Conservation (phyloP, 2,888 invertebrate species). For the Erebia epiphron region DNA sequence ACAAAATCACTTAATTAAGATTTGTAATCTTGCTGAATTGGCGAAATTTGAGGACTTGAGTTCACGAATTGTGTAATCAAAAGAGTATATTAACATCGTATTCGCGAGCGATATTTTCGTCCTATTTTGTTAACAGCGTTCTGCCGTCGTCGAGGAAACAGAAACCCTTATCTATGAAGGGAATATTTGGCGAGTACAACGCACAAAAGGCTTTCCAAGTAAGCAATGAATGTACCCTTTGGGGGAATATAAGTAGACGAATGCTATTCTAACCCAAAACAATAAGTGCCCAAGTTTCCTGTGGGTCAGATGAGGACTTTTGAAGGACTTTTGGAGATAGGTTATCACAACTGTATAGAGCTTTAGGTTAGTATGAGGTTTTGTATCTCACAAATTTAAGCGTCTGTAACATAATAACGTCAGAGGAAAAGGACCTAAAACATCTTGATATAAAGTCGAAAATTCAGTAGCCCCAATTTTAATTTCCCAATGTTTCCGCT, state of each 20-base stretch:
- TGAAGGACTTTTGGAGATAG: conserved; percentile 28
- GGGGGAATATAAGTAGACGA: conserved; percentile 33
- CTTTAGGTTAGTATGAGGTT: no score
- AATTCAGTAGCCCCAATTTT: no score
- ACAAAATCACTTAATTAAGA: not conserved
- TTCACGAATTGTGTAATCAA: conserved; percentile 6
- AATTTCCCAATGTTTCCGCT: no score
- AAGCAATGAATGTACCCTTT: conserved; percentile 37
- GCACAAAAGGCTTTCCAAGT: conserved; percentile 37
- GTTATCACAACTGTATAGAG: conserved; percentile 17
- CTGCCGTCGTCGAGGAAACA: conserved; percentile 30
- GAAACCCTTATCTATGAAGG: conserved; percentile 30
- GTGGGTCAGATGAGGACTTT: conserved; percentile 33
- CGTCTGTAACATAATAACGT: no score
- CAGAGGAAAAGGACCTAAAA: no score
- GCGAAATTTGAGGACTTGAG: not conserved
- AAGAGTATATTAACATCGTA: conserved; percentile 10
- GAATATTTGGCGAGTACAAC: conserved; percentile 36
- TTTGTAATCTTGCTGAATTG: not conserved
- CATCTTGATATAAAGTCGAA: no score
- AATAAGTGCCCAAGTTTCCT: conserved; percentile 36
- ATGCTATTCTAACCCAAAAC: conserved; percentile 39
- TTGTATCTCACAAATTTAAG: no score
- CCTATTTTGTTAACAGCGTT: conserved; percentile 27
- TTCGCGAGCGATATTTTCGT: conserved; percentile 22